Evolutionary conservation across 1,140 invertebrate genomes (phyloP).

Genomic region (Hyles vespertilio): DNA sequence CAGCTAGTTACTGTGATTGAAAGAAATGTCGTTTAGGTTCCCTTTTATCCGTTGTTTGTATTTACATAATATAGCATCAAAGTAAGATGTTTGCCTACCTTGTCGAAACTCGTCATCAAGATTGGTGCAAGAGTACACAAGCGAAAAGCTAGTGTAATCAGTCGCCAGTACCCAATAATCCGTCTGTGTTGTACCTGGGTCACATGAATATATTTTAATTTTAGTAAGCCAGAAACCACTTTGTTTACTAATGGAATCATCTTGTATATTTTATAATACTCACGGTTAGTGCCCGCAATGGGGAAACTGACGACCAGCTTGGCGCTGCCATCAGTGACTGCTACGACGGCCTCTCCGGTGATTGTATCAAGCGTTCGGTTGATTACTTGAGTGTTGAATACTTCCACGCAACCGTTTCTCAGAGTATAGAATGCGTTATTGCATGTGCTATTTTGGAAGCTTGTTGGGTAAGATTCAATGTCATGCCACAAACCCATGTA

Average conservation of each 20-base stretch:
- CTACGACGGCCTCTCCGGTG: conserved; percentile 29
- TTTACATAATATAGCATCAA: no score
- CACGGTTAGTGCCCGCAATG: conserved; percentile 18
- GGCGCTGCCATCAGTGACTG: conserved; percentile 17
- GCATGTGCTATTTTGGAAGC: conserved; percentile 45
- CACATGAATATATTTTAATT: neutral
- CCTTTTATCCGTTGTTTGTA: no score
- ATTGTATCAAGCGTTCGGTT: conserved; percentile 35
- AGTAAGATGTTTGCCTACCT: conserved; percentile 29
- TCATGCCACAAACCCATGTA: conserved; percentile 49
- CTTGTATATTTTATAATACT: conserved; percentile 1
- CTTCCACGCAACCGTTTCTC: conserved; percentile 25
- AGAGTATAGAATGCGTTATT: conserved; percentile 42
- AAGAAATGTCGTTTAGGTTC: neutral
- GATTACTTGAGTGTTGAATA: conserved; percentile 54
- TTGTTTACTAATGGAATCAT: no score
- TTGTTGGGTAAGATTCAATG: conserved; percentile 45
- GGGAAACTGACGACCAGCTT: conserved; percentile 28
- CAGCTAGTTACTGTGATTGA: conserved; percentile 39
- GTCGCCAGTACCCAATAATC: conserved; percentile 67
- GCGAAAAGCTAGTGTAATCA: conserved; percentile 46
- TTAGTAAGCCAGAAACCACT: neutral
- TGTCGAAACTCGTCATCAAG: conserved; percentile 33
- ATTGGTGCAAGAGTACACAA: conserved; percentile 56
- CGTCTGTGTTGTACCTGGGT: conserved; percentile 18